These are phyloP conservation scores for Engystomops pustulosus DNA, from an alignment of 2,113 vertebrate species.

Conservation along the genomic window DNA sequence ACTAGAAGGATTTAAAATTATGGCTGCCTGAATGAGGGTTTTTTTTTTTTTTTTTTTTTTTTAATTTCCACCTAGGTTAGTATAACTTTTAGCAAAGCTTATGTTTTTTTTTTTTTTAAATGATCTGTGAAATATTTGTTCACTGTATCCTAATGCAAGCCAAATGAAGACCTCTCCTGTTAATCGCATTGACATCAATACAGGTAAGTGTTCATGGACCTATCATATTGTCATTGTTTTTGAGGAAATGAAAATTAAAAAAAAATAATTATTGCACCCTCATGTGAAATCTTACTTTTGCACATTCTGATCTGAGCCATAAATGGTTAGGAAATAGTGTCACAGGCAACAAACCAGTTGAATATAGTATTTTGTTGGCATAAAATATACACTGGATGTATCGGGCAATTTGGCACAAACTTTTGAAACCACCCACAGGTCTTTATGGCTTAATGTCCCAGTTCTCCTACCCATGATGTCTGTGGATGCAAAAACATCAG, in stretches of 20 bases:
- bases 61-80: not conserved
- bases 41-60: not conserved
- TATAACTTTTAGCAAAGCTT: no score
- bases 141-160: conserved; percentile 8
- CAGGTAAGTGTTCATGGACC: conserved; percentile 54
- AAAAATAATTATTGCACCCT: conserved; percentile 6
- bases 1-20: not conserved
- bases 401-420: no score
- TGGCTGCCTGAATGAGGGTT: not conserved
- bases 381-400: not conserved
- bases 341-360: not conserved
- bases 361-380: not conserved
- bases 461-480: no score
- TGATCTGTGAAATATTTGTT: not conserved
- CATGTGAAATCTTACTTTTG: conserved; percentile 45
- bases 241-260: conserved; percentile 20
- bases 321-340: not conserved
- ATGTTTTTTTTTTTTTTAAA: not conserved
- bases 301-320: not conserved
- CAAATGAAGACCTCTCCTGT: conserved; percentile 44
- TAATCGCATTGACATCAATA: not conserved
- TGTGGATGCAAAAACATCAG: no score
- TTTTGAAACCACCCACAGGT: no score
- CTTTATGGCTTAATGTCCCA: no score
- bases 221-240: conserved; percentile 6